A percentile compares a stretch with the other conserved stretches of the same genome.
These are phyloP conservation scores for Lycaena phlaeas DNA, from an alignment of 2,888 invertebrate species.

Conservation along the genomic window DNA sequence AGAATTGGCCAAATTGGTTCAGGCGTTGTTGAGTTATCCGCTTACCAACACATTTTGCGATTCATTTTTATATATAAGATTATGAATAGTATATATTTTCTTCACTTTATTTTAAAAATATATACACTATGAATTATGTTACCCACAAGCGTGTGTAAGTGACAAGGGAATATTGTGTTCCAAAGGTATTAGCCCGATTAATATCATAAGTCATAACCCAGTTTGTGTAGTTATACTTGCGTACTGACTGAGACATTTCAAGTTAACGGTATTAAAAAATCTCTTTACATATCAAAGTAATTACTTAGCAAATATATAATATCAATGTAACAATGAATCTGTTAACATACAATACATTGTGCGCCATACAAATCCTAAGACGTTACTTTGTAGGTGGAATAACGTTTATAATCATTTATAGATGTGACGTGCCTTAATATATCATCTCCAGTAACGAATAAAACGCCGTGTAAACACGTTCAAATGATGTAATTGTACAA, in stretches of 20 bases:
- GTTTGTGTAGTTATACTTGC: conserved; percentile 2
- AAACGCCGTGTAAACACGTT: conserved; percentile 39
- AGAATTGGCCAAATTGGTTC: no score
- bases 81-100: no score
- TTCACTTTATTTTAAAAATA: no score
- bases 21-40: no score
- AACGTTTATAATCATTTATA: conserved; percentile 5
- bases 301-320: no score
- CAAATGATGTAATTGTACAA: conserved; percentile 40
- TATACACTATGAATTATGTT: no score
- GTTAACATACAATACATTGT: no score
- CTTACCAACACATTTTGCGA: no score
- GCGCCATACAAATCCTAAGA: background rate
- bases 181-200: conserved; percentile 3
- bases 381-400: background rate
- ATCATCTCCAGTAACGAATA: conserved; percentile 19
- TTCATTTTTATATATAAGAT: no score
- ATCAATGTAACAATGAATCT: no score
- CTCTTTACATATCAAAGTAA: no score
- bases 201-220: conserved; percentile 4
- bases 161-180: background rate
- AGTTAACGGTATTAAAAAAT: background rate
- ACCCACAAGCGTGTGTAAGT: background rate
- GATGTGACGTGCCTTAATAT: conserved; percentile 7
- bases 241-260: background rate